phyloP scores from a whole-genome alignment of 2,113 vertebrate species.

The Ageneiosus marmoratus region DNA sequence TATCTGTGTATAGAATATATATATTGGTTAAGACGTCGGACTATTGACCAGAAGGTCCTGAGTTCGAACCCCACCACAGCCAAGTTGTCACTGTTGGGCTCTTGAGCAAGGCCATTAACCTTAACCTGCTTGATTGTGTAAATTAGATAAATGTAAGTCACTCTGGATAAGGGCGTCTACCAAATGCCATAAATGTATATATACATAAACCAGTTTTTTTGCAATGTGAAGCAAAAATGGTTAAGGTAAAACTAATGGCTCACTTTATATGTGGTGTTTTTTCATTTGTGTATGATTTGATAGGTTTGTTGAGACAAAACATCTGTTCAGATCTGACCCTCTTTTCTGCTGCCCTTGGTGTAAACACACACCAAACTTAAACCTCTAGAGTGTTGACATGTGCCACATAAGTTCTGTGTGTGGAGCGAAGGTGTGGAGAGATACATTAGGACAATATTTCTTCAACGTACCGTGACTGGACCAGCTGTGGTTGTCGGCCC shows the following conservation, averaged over 20 bases:
- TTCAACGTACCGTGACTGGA: slow-evolving; percentile 54
- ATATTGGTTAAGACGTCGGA: neutral
- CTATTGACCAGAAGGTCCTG: too few relatives aligned
- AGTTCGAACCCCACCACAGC: too few relatives aligned
- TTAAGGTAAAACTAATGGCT: neutral
- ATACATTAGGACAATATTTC: slow-evolving; percentile 54
- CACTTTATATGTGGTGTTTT: neutral
- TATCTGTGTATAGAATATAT: neutral
- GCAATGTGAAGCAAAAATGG: too few relatives aligned
- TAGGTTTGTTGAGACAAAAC: slow-evolving; percentile 13
- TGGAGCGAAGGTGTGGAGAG: slow-evolving; percentile 49
- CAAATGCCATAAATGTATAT: too few relatives aligned
- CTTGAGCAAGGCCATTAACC: too few relatives aligned
- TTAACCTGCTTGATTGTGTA: too few relatives aligned
- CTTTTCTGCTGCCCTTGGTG: slow-evolving; percentile 20
- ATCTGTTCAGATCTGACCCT: slow-evolving; percentile 37
- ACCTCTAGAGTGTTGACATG: slow-evolving; percentile 52
- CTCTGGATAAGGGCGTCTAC: too few relatives aligned
- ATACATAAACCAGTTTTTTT: neutral
- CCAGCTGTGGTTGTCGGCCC: slow-evolving; percentile 50
- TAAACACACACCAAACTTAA: slow-evolving; percentile 36
- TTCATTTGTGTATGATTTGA: neutral
- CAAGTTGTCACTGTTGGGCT: too few relatives aligned
- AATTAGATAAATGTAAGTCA: too few relatives aligned
- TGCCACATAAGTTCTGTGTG: slow-evolving; percentile 53